These are phyloP conservation scores for Callosobruchus maculatus DNA, from an alignment of 2,888 invertebrate species.

Conservation along the genomic window DNA sequence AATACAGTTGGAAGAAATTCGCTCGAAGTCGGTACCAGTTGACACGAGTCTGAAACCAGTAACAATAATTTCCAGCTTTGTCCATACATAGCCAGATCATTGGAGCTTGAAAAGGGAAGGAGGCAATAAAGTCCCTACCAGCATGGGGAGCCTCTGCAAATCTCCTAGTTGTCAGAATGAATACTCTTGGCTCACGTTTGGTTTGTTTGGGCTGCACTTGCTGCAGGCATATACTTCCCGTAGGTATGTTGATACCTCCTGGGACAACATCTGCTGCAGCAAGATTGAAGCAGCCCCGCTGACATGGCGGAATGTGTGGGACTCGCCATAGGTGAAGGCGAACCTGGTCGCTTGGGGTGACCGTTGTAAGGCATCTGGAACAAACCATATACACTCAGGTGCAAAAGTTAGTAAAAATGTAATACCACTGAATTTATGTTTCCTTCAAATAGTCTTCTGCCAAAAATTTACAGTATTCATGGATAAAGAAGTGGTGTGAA, in stretches of 20 bases:
- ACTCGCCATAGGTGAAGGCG: constrained; percentile 82
- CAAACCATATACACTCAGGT: not conserved
- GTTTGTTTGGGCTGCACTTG: constrained; percentile 75
- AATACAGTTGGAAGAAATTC: too few relatives aligned
- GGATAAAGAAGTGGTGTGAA: too few relatives aligned
- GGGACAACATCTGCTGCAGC: constrained; percentile 79
- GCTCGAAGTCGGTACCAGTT: too few relatives aligned
- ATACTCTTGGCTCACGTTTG: constrained; percentile 52
- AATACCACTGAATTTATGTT: too few relatives aligned
- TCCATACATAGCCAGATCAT: not conserved
- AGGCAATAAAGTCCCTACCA: not conserved
- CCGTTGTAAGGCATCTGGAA: constrained; percentile 84
- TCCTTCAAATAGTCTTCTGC: too few relatives aligned
- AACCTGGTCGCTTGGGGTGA: constrained; percentile 86
- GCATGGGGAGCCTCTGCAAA: not conserved
- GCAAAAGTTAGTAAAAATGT: not conserved
- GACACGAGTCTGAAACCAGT: not conserved
- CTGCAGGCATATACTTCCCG: constrained; percentile 84
- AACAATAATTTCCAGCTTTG: not conserved
- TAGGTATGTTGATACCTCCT: constrained; percentile 87
- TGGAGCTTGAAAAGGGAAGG: not conserved
- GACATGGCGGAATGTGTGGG: constrained; percentile 75
- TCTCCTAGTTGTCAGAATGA: not conserved
- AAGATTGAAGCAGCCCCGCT: constrained; percentile 70
- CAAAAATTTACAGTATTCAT: too few relatives aligned